Evolutionary conservation across 92 coral and sea anemone genomes (phyloP).

Genomic region (Parazoanthus swiftii): DNA sequence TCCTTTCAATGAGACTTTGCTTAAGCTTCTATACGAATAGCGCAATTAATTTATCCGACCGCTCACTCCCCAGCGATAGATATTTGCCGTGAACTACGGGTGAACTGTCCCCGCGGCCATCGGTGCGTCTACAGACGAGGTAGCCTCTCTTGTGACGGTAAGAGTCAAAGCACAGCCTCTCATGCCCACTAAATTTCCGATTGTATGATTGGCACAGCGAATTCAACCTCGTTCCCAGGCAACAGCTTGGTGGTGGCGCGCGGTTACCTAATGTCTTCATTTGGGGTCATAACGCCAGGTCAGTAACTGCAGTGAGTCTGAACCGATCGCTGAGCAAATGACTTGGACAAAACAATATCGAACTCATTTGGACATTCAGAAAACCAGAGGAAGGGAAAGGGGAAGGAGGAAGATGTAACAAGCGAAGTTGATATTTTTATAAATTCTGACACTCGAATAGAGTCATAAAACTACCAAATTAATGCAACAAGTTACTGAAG

Average conservation of each 20-base stretch:
- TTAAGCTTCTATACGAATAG: not conserved
- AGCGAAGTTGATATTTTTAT: too few species aligned
- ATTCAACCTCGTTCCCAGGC: not conserved
- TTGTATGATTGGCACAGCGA: not conserved
- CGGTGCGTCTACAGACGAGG: not conserved
- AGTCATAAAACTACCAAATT: too few species aligned
- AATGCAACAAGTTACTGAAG: too few species aligned
- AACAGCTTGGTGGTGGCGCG: not conserved
- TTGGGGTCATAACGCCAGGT: too few species aligned
- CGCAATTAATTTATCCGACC: not conserved
- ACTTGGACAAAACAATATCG: not conserved
- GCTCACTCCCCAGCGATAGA: constrained; percentile 29
- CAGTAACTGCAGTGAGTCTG: not conserved
- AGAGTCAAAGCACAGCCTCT: not conserved
- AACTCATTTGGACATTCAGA: too few species aligned
- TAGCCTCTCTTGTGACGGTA: constrained; percentile 18
- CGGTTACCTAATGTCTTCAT: not conserved
- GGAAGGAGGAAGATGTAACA: too few species aligned
- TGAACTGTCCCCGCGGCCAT: constrained; percentile 26
- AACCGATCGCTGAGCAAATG: not conserved
- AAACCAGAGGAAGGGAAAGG: too few species aligned
- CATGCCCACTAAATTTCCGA: not conserved
- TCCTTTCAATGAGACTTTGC: not conserved
- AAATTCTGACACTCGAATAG: too few species aligned
- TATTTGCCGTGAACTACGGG: constrained; percentile 9